Conservation (phyloP, 2,113 vertebrate species). For the Alouatta palliata region DNA sequence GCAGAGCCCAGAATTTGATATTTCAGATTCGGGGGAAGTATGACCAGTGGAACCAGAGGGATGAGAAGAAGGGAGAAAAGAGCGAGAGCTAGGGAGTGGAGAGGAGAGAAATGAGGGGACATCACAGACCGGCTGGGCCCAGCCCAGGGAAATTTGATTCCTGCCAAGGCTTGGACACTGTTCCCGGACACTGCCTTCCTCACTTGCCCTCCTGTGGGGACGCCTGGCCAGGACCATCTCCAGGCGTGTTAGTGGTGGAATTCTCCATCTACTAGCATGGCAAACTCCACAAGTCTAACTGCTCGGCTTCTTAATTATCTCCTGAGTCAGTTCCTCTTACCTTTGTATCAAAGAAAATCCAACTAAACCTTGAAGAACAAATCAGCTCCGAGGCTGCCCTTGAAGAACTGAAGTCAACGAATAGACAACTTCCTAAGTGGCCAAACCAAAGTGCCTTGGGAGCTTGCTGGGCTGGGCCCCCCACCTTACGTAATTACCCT, state of each 20-base stretch:
- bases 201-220: background rate
- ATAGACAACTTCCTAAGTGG: background rate
- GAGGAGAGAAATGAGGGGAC: background rate
- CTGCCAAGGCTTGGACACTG: accelerated
- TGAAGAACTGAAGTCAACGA: background rate
- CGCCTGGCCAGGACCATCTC: background rate
- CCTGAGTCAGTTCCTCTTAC: background rate
- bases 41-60: background rate
- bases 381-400: background rate
- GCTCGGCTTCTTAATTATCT: background rate
- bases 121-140: background rate
- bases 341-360: background rate
- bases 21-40: background rate
- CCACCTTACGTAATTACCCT: no score
- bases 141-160: background rate
- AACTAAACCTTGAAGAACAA: background rate
- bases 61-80: background rate
- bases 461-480: background rate
- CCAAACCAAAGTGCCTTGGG: background rate
- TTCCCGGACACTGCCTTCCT: background rate
- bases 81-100: background rate
- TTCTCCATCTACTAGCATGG: background rate
- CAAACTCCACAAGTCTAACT: background rate
- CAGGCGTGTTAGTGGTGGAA: background rate
- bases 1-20: background rate